Evolutionary conservation across 2,113 vertebrate species (phyloP).

Genomic region (Coreoperca whiteheadi): DNA sequence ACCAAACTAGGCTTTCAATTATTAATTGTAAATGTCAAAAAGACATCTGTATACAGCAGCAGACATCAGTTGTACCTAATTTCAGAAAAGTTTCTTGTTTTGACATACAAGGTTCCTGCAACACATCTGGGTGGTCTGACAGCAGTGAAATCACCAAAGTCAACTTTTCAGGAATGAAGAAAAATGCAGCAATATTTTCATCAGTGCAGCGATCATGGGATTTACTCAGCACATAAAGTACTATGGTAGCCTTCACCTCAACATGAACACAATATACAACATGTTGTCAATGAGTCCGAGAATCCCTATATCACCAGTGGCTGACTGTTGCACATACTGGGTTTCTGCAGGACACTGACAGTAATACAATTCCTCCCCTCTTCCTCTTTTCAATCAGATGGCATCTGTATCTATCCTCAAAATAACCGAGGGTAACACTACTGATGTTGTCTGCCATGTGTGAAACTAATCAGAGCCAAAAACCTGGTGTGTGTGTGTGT

Average conservation of each 20-base stretch:
- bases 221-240: slow-evolving; percentile 34
- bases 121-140: background rate
- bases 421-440: slow-evolving; percentile 40
- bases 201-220: background rate
- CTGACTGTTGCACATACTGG: slow-evolving; percentile 12
- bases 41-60: background rate
- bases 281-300: slow-evolving; percentile 3
- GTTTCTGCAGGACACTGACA: slow-evolving; percentile 34
- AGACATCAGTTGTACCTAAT: background rate
- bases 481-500: slow-evolving; percentile 17
- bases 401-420: slow-evolving; percentile 48
- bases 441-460: slow-evolving; percentile 54
- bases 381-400: slow-evolving; percentile 51
- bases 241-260: slow-evolving; percentile 26
- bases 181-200: slow-evolving; percentile 12
- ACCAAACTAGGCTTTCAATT: background rate
- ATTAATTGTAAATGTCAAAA: background rate
- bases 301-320: slow-evolving; percentile 6
- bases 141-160: slow-evolving; percentile 9
- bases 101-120: background rate
- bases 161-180: slow-evolving; percentile 29
- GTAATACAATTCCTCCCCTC: slow-evolving; percentile 35
- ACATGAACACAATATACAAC: slow-evolving; percentile 18
- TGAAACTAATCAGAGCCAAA: slow-evolving; percentile 62
- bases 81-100: slow-evolving; percentile 18